A percentile compares a stretch with the other conserved stretches of the same genome.
Conservation (phyloP, 2,797 vertebrate species). For the Mus caroli region DNA sequence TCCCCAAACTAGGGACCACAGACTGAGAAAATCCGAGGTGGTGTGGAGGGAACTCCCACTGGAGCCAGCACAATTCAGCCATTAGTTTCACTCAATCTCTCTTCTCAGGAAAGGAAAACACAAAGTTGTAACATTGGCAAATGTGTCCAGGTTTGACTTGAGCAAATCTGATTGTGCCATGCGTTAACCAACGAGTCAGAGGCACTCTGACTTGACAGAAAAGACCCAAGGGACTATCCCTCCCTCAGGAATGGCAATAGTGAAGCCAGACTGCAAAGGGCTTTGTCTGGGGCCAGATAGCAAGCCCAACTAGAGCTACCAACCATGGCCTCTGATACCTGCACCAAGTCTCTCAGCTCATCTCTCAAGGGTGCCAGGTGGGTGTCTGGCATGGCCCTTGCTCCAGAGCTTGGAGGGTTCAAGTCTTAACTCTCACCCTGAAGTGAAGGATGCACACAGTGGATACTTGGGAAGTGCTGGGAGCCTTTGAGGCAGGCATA, state of each 20-base stretch:
- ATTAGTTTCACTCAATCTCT: slow-evolving; percentile 59
- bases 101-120: not conserved
- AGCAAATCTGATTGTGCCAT: not conserved
- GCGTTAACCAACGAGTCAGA: slow-evolving; percentile 31
- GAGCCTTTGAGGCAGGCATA: not conserved
- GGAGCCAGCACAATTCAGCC: slow-evolving; percentile 66
- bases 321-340: not conserved
- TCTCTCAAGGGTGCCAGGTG: not conserved
- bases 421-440: not conserved
- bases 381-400: not conserved
- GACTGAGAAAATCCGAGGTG: slow-evolving; percentile 68
- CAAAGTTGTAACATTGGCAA: slow-evolving; percentile 53
- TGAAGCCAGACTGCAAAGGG: not conserved
- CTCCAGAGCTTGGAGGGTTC: not conserved
- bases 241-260: not conserved
- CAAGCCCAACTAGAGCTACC: not conserved
- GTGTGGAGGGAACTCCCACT: slow-evolving; percentile 59
- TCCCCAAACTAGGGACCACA: not conserved
- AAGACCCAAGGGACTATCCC: not conserved
- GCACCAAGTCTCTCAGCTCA: not conserved
- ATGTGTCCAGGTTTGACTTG: not conserved
- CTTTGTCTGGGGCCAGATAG: not conserved
- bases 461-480: not conserved
- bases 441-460: not conserved
- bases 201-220: not conserved